These are phyloP conservation scores for Drosophila sproati DNA, from an alignment of 1,140 invertebrate species.

Conservation along the genomic window DNA sequence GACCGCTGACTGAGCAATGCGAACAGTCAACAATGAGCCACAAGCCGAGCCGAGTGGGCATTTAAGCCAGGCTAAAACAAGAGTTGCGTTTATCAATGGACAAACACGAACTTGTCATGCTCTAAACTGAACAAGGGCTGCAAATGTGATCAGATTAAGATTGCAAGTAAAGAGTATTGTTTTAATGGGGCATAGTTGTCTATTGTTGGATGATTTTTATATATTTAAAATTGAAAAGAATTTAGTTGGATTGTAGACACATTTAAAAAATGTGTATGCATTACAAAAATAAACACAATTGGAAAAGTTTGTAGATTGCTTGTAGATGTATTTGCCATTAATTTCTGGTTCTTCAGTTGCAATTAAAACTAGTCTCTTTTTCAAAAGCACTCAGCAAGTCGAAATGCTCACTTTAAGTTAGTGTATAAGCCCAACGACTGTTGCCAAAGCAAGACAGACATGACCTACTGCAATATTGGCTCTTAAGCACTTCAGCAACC, in stretches of 20 bases:
- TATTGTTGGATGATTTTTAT: too few species aligned
- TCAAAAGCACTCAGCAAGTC: not conserved
- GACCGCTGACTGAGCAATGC: constrained; percentile 64
- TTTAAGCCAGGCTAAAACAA: constrained; percentile 19
- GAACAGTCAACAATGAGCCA: constrained; percentile 35
- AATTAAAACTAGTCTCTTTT: too few species aligned
- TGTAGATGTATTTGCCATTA: too few species aligned
- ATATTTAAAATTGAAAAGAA: too few species aligned
- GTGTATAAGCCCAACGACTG: constrained; percentile 3
- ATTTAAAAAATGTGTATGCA: too few species aligned
- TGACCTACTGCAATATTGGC: constrained; percentile 50
- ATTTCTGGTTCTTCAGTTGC: too few species aligned
- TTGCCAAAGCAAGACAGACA: constrained; percentile 29
- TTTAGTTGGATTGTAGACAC: too few species aligned
- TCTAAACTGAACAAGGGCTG: constrained; percentile 11
- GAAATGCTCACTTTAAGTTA: not conserved
- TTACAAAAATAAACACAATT: too few species aligned
- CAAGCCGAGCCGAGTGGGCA: constrained; percentile 23
- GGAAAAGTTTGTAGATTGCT: too few species aligned
- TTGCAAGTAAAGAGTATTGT: too few species aligned
- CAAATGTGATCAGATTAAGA: not conserved
- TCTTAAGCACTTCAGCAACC: constrained; percentile 46
- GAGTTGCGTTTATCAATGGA: not conserved
- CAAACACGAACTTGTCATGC: constrained; percentile 12
- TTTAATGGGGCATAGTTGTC: not conserved